These are phyloP conservation scores for Babylonia areolata DNA, from an alignment of 1,140 invertebrate genomes.

Conservation along the genomic window DNA sequence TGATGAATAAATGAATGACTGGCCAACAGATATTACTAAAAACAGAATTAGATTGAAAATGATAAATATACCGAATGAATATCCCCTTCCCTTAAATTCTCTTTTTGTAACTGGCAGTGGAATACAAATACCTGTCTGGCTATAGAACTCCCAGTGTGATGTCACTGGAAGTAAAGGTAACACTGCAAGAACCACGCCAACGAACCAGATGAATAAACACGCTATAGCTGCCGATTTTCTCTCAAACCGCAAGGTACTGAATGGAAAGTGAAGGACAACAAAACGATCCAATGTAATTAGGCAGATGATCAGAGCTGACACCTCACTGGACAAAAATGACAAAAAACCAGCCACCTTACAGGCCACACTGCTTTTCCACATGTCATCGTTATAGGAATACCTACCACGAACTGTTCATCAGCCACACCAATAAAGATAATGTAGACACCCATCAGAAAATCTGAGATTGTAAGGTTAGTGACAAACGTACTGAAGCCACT, in stretches of 20 bases:
- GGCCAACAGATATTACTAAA: not conserved
- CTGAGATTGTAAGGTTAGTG: not conserved
- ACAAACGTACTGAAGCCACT: not conserved
- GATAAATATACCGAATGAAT: not conserved
- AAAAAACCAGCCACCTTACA: conserved; percentile 17
- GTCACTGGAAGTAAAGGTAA: not conserved
- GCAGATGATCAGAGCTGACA: not conserved
- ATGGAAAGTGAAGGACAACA: not conserved
- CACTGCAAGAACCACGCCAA: not conserved
- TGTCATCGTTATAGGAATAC: not conserved
- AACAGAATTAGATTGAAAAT: not conserved
- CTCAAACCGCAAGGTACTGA: not conserved
- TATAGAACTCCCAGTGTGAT: not conserved
- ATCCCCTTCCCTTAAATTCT: too few relatives aligned
- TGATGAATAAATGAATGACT: not conserved
- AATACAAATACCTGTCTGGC: not conserved
- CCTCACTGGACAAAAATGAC: conserved; percentile 5
- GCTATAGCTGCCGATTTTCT: not conserved
- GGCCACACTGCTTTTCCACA: not conserved
- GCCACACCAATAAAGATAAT: not conserved
- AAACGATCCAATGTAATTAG: conserved; percentile 15
- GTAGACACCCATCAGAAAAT: conserved; percentile 7
- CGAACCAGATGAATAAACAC: not conserved
- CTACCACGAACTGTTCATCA: not conserved
- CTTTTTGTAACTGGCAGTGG: not conserved